phyloP scores from a whole-genome alignment of 2,113 vertebrate genomes.

The Heliornis fulica region DNA sequence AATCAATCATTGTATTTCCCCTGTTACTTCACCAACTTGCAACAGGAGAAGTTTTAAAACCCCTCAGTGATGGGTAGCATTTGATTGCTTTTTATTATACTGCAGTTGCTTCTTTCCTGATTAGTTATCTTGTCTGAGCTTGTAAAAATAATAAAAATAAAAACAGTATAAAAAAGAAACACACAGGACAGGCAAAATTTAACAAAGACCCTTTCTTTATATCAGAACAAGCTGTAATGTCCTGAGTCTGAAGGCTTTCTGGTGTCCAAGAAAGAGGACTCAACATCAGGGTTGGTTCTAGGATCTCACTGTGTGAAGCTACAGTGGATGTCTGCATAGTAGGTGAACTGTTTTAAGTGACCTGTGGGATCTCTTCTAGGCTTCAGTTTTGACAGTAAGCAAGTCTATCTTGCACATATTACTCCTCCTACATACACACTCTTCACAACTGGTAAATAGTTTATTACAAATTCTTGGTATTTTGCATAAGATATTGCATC shows the following conservation, averaged over 20 bases:
- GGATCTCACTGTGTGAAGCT: not conserved
- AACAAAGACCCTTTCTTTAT: not conserved
- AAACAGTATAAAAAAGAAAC: not conserved
- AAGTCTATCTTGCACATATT: not conserved
- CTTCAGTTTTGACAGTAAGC: not conserved
- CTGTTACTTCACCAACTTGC: not conserved
- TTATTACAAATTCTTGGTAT: not conserved
- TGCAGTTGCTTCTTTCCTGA: not conserved
- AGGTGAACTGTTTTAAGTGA: not conserved
- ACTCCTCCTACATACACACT: not conserved
- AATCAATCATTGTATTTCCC: not conserved
- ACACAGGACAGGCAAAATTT: not conserved
- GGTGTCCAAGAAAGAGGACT: not conserved
- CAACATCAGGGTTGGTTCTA: fast-evolving
- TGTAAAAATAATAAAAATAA: not conserved
- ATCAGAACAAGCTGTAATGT: not conserved
- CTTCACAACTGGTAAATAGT: not conserved
- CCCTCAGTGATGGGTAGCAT: not conserved
- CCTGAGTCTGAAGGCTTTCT: not conserved
- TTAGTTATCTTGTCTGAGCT: not conserved
- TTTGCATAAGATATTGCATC: not conserved
- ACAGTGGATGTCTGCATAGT: not conserved
- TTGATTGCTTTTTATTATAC: not conserved
- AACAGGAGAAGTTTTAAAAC: not conserved
- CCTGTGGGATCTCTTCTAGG: not conserved